phyloP scores from a whole-genome alignment of 2,113 vertebrate species.

The Lethenteron camtschaticum region DNA sequence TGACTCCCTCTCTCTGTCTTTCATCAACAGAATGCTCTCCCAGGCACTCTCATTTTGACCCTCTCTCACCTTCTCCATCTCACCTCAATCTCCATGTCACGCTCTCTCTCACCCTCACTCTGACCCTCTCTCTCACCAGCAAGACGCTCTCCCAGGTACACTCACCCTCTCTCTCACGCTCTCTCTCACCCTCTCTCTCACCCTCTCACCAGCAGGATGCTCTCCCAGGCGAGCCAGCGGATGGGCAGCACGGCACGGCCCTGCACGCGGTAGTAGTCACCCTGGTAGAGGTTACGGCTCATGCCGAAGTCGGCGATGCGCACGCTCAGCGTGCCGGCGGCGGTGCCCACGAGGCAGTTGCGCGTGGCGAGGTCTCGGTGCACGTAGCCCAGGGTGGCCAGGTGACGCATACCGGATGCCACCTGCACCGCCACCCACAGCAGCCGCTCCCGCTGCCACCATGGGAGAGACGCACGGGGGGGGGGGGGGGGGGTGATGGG shows the following conservation, averaged over 20 bases:
- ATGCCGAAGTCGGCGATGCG: slow-evolving; percentile 55
- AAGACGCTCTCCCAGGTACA: no score
- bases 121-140: no score
- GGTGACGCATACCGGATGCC: slow-evolving; percentile 41
- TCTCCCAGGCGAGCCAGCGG: slow-evolving; percentile 62
- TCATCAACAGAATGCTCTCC: no score
- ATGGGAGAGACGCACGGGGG: no score
- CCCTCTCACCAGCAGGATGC: slow-evolving; percentile 38
- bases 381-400: slow-evolving; percentile 49
- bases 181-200: no score
- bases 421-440: slow-evolving; percentile 53
- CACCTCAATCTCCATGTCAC: no score
- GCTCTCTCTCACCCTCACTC: no score
- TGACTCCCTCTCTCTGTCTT: no score
- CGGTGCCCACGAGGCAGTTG: slow-evolving; percentile 52
- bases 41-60: no score
- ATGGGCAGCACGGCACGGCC: slow-evolving; percentile 48
- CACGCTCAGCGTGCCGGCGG: slow-evolving; percentile 39
- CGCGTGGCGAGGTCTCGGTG: slow-evolving; percentile 47
- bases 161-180: no score
- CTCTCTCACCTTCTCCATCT: no score
- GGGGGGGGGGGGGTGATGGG: neutral
- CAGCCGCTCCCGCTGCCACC: slow-evolving; percentile 29
- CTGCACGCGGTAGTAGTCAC: slow-evolving; percentile 56
- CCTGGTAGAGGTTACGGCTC: slow-evolving; percentile 52